phyloP scores from a whole-genome alignment of 1,140 invertebrate species.

The Anoplophora glabripennis region DNA sequence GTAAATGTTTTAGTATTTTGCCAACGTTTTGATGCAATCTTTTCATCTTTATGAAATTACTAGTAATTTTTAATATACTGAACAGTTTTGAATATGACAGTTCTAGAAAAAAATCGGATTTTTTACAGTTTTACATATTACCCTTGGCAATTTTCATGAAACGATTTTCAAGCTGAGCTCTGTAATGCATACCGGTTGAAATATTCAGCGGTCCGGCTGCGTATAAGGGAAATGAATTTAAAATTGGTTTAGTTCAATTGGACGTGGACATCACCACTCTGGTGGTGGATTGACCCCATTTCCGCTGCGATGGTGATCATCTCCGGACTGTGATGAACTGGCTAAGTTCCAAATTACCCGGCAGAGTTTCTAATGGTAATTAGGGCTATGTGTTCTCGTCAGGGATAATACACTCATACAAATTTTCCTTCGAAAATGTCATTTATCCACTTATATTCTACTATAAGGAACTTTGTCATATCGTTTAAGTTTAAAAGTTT shows the following conservation, averaged over 20 bases:
- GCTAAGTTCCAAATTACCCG: not conserved
- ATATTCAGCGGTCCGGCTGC: not conserved
- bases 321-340: not conserved
- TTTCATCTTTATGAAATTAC: too few relatives aligned
- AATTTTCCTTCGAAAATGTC: too few relatives aligned
- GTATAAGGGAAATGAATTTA: not conserved
- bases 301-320: not conserved
- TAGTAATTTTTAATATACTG: too few relatives aligned
- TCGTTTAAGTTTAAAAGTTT: too few relatives aligned
- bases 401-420: too few relatives aligned
- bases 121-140: constrained; percentile 16
- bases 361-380: not conserved
- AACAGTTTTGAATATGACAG: not conserved
- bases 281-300: not conserved
- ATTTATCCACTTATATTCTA: too few relatives aligned
- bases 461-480: too few relatives aligned
- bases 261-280: not conserved
- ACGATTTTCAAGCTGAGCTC: too few relatives aligned
- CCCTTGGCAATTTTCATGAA: not conserved
- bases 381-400: too few relatives aligned
- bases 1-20: too few relatives aligned
- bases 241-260: constrained; percentile 5
- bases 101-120: constrained; percentile 4
- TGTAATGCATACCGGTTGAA: not conserved
- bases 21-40: too few relatives aligned